Evolutionary conservation across 2,113 vertebrate genomes (phyloP).

Genomic region (Xenotilapia caudafasciata): DNA sequence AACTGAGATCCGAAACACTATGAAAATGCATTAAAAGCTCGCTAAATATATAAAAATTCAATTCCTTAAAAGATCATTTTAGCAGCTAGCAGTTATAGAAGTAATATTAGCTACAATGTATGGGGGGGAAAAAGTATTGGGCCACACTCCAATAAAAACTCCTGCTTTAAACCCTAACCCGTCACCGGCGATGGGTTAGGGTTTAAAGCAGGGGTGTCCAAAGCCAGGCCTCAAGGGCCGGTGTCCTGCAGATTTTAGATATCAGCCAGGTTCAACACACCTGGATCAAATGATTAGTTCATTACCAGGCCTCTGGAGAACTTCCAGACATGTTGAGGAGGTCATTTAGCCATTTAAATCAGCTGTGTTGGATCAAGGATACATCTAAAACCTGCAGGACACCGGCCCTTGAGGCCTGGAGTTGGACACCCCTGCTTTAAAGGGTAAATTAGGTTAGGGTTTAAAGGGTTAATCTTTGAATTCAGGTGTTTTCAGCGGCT

Average conservation of each 20-base stretch:
- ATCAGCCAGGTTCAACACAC: rapidly evolving
- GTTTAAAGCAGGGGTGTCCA: not conserved
- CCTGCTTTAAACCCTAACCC: not conserved
- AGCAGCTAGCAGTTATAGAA: not conserved
- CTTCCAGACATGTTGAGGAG: not conserved
- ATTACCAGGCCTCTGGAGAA: not conserved
- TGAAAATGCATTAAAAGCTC: not conserved
- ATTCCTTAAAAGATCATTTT: not conserved
- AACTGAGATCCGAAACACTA: not conserved
- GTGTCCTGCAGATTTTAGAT: not conserved
- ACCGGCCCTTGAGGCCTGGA: rapidly evolving
- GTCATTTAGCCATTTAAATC: not conserved
- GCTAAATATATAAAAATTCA: rapidly evolving
- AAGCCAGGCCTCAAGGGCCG: not conserved
- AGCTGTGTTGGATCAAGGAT: not conserved
- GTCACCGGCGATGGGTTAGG: rapidly evolving
- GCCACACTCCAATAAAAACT: not conserved
- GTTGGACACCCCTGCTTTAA: not conserved
- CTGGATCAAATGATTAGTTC: not conserved
- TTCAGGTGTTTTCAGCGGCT: not conserved
- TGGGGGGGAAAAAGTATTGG: not conserved
- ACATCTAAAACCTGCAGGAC: not conserved
- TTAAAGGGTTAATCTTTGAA: not conserved
- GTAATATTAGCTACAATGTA: not conserved
- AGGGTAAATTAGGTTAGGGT: not conserved